Percentiles rank a stretch among this genome's conserved stretches.
Evolutionary conservation across 1,140 invertebrate species (phyloP).

Genomic region (Cydia amplana): DNA sequence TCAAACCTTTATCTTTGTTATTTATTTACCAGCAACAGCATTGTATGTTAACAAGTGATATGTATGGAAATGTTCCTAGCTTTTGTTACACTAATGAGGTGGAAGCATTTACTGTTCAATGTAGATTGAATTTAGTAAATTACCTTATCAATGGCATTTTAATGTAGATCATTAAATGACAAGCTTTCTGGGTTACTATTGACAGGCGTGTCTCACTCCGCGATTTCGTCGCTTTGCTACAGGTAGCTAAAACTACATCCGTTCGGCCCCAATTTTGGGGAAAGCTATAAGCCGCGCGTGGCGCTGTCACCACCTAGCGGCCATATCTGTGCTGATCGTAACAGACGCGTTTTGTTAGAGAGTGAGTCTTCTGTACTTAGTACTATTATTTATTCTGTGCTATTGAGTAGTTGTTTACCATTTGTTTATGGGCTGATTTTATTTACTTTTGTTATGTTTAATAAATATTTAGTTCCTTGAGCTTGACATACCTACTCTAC

Average conservation of each 20-base stretch:
- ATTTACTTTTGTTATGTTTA: too few relatives aligned
- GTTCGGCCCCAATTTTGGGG: too few relatives aligned
- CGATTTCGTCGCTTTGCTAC: too few relatives aligned
- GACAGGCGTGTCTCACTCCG: too few relatives aligned
- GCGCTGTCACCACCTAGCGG: too few relatives aligned
- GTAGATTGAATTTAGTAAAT: slow-evolving; percentile 18
- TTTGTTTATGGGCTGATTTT: neutral
- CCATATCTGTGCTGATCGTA: too few relatives aligned
- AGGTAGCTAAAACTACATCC: too few relatives aligned
- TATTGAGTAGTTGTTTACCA: neutral
- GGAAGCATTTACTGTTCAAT: slow-evolving; percentile 16
- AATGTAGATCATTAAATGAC: slow-evolving; percentile 20
- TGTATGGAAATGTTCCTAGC: slow-evolving; percentile 17
- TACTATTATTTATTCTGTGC: too few relatives aligned
- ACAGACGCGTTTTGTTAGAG: too few relatives aligned
- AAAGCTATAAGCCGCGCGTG: too few relatives aligned
- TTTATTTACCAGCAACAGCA: slow-evolving; percentile 35
- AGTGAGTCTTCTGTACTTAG: too few relatives aligned
- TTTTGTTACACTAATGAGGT: slow-evolving; percentile 6
- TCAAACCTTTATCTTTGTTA: slow-evolving; percentile 41
- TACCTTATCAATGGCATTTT: slow-evolving; percentile 16
- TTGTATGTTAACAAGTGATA: slow-evolving; percentile 36
- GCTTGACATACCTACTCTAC: neutral
- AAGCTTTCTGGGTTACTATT: neutral
- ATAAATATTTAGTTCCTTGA: neutral